Evolutionary conservation across 2,888 invertebrate genomes (phyloP).

Genomic region (Siphonodentalium dalli): DNA sequence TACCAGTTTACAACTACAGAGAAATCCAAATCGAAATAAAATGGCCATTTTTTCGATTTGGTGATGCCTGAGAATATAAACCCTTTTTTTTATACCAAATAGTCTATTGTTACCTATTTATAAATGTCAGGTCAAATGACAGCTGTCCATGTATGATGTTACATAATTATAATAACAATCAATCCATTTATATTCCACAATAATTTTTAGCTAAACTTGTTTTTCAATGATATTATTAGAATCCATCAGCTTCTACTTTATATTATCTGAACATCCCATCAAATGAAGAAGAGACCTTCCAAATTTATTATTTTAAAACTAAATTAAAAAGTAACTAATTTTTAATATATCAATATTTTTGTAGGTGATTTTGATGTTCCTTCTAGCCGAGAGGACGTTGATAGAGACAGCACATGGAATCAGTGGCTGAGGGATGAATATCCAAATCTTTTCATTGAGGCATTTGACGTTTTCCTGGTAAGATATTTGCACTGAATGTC

Average conservation of each 20-base stretch:
- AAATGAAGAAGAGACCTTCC: not conserved
- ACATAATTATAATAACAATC: too few relatives aligned
- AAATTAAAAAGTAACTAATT: not conserved
- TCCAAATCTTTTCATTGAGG: slow-evolving; percentile 57
- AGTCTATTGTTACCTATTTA: too few relatives aligned
- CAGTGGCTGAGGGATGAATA: slow-evolving; percentile 63
- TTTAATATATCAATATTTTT: slow-evolving; percentile 4
- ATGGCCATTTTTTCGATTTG: too few relatives aligned
- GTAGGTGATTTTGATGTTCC: slow-evolving; percentile 66
- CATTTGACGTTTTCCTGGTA: slow-evolving; percentile 59
- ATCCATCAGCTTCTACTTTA: slow-evolving; percentile 35
- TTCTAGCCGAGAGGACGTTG: slow-evolving; percentile 64
- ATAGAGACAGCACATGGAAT: slow-evolving; percentile 64
- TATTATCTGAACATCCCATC: too few relatives aligned
- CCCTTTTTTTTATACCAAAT: too few relatives aligned
- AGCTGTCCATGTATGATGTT: too few relatives aligned
- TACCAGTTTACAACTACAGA: too few relatives aligned
- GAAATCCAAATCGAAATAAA: too few relatives aligned
- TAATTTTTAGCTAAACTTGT: too few relatives aligned
- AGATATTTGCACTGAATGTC: not conserved
- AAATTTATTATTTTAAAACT: not conserved
- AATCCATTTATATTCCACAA: too few relatives aligned
- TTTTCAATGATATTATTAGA: slow-evolving; percentile 46
- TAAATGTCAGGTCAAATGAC: too few relatives aligned
- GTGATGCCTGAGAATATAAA: too few relatives aligned